Base-by-base conservation (phyloP, 2,113 vertebrate species). In the Sarotherodon lohbergeri region DNA sequence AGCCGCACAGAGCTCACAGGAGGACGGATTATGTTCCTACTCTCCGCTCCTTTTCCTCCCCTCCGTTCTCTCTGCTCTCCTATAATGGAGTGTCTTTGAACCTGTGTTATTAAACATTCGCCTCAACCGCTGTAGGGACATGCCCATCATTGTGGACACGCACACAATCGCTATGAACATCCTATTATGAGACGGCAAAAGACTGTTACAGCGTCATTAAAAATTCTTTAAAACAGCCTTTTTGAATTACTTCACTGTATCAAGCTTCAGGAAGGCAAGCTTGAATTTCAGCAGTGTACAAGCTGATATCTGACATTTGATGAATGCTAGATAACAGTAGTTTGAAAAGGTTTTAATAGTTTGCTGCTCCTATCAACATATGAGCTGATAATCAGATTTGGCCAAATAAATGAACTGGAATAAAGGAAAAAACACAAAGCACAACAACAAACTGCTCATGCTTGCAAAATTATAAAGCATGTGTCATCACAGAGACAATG, bases 1-100 rank as follows among this genome's bases (percentile, higher is more conserved):
- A 91, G 84, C 57, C 82, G 14, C 83, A 82, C 39, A 79, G 81
- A 90, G 89, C 88, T 89, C 86, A 91, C 86, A 88, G 80, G 90
- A 93, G 93, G 82, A 91, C 22, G 85, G 92, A 94, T 94, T 93
- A 94, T 90, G 61, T 81, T 80, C 56, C 73, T 84, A 63, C 86
- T 88, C 85, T 85, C 79, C 17, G 9, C 91, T 88, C 24, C 61
- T 80, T 89, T 85, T 61, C 81, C 68, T 87, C 76, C 50, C 57
- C 76, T 90, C 52, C 32, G 52, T 82, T 90, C 61, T 84, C 57
- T 82, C 79, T 82, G 22, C 90, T 73, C 76, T 86, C 81, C 86
- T 85, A 34, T 88, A 88, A 88, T 86, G 56, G 85, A 85, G 88
- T 85, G 88, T 86, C 84, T 91, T 92, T 91, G 88, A 92, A 86